A percentile compares a stretch with the other conserved stretches of the same genome.
Conservation (phyloP, 2,797 vertebrate species). For the Sebastes reedi region DNA sequence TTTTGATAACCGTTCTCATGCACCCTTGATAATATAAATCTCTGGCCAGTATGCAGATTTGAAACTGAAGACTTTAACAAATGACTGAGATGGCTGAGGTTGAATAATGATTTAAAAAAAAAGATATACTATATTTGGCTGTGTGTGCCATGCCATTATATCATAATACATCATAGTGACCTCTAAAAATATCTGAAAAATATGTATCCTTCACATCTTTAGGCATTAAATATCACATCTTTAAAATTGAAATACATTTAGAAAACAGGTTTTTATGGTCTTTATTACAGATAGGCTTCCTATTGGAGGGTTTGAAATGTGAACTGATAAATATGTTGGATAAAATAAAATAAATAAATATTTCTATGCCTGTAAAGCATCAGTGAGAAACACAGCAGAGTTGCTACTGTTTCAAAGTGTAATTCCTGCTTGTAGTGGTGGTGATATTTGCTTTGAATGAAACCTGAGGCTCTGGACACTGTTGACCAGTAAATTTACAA, state of each 20-base stretch:
- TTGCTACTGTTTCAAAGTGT: background rate
- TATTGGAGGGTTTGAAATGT: background rate
- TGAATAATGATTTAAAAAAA: background rate
- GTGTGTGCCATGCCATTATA: background rate
- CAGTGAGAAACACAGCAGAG: background rate
- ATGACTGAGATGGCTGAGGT: background rate
- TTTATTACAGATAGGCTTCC: background rate
- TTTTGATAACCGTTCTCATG: background rate
- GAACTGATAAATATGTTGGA: background rate
- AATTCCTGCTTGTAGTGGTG: background rate
- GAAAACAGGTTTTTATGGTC: background rate
- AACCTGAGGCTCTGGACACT: background rate
- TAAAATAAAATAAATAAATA: background rate
- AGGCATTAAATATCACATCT: background rate
- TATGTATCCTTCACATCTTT: background rate
- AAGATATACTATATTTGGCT: background rate
- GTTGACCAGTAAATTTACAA: slow-evolving; percentile 1
- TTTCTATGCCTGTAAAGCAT: background rate
- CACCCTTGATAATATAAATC: background rate
- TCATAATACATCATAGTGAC: background rate
- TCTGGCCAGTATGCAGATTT: background rate
- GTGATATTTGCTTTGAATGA: background rate
- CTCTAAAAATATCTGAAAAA: background rate
- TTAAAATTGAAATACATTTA: slow-evolving; percentile 5
- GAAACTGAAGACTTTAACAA: background rate